These are phyloP conservation scores for Istiophorus platypterus DNA, from an alignment of 2,113 vertebrate genomes.

Conservation along the genomic window DNA sequence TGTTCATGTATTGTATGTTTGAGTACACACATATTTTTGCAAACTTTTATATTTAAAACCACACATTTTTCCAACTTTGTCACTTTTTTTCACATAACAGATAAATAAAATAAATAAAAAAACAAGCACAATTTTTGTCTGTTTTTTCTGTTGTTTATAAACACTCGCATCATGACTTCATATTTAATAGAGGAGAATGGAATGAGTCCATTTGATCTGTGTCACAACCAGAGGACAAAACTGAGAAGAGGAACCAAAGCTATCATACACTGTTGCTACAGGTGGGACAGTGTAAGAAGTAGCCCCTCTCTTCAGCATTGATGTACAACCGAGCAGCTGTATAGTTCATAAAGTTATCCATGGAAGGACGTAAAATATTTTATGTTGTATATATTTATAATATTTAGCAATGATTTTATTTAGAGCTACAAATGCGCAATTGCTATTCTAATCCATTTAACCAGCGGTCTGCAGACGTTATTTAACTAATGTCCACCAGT, in stretches of 20 bases:
- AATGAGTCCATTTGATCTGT: conserved; percentile 3
- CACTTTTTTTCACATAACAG: conserved; percentile 80
- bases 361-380: neutral
- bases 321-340: neutral
- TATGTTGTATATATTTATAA: too few relatives aligned
- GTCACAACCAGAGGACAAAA: neutral
- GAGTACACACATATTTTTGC: conserved; percentile 73
- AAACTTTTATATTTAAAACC: conserved; percentile 79
- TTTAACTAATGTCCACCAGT: neutral
- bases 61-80: conserved; percentile 71
- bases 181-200: neutral
- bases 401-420: too few relatives aligned
- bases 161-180: neutral
- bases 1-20: conserved; percentile 52
- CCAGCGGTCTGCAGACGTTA: neutral
- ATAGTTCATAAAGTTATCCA: neutral
- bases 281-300: neutral
- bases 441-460: neutral
- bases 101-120: conserved; percentile 63
- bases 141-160: conserved; percentile 17
- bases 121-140: conserved; percentile 54
- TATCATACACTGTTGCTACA: neutral
- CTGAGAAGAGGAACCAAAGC: neutral
- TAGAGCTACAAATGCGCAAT: too few relatives aligned
- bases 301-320: neutral